Conservation (phyloP, 2,113 vertebrate genomes). For the Syrmaticus mikado region DNA sequence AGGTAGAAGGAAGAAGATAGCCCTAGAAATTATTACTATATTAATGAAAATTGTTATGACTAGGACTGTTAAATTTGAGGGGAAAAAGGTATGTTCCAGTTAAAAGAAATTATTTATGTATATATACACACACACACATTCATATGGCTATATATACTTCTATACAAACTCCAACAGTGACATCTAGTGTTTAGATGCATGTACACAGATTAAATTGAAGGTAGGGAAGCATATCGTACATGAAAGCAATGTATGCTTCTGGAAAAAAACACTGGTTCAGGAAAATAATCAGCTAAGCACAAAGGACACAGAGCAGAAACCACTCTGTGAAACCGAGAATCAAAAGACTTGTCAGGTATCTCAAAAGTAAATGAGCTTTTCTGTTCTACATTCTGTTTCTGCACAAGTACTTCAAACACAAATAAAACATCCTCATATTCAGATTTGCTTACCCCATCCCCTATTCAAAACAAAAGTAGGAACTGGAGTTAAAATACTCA, state of each 20-base stretch:
- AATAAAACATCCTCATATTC: background rate
- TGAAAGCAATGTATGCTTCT: background rate
- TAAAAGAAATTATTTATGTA: background rate
- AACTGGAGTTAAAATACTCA: background rate
- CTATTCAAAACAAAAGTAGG: background rate
- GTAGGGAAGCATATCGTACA: background rate
- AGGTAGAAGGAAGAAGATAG: background rate
- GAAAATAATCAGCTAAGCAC: background rate
- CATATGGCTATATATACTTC: accelerated
- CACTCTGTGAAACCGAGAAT: background rate
- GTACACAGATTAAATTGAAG: background rate
- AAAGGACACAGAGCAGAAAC: background rate
- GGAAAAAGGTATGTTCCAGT: background rate
- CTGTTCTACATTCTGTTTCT: background rate
- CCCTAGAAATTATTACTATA: background rate
- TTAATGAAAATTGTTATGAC: background rate
- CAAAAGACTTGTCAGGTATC: background rate
- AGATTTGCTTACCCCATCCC: background rate
- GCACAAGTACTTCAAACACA: background rate
- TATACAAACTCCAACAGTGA: slow-evolving; percentile 66
- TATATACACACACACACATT: background rate
- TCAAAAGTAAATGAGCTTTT: background rate
- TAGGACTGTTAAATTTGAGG: background rate
- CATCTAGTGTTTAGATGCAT: slow-evolving; percentile 69
- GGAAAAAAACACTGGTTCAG: background rate